Percentiles rank a stretch among this genome's conserved stretches.
phyloP scores from a whole-genome alignment of 1,140 invertebrate genomes.

The Thaumetopoea pityocampa region DNA sequence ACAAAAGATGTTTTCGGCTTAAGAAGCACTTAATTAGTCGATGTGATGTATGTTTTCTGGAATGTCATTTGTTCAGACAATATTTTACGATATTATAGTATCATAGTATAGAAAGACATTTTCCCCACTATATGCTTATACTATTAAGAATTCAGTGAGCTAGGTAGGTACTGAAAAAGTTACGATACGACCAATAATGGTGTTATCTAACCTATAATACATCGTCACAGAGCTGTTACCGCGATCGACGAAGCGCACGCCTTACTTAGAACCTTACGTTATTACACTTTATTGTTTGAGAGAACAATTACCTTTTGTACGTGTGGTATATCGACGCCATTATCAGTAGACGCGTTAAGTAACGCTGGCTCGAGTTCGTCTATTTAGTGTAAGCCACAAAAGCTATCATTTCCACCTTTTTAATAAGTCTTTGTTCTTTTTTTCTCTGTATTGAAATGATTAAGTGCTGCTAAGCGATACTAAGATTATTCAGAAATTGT shows the following conservation, averaged over 20 bases:
- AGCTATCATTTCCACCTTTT: conserved; percentile 32
- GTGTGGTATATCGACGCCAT: conserved; percentile 41
- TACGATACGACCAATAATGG: conserved; percentile 19
- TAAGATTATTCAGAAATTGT: too few relatives aligned
- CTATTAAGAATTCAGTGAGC: too few relatives aligned
- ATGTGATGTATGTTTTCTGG: too few relatives aligned
- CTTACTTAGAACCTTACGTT: conserved; percentile 61
- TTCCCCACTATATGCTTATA: too few relatives aligned
- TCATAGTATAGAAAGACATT: too few relatives aligned
- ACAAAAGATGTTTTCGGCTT: too few relatives aligned
- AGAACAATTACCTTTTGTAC: conserved; percentile 71
- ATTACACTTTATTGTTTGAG: conserved; percentile 63
- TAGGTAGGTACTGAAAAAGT: too few relatives aligned
- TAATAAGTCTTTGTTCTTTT: conserved; percentile 44
- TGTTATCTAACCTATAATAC: conserved; percentile 46
- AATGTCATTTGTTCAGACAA: too few relatives aligned
- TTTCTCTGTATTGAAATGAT: conserved; percentile 1
- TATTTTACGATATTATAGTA: too few relatives aligned
- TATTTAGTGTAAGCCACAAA: conserved; percentile 32
- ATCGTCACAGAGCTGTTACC: conserved; percentile 22
- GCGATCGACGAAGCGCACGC: conserved; percentile 27
- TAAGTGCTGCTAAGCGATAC: not conserved
- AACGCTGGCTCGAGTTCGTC: conserved; percentile 39
- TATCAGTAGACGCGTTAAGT: conserved; percentile 54
- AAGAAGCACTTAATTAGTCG: too few relatives aligned